Evolutionary conservation across 2,113 vertebrate genomes (phyloP).

Genomic region (Spilogale gracilis): DNA sequence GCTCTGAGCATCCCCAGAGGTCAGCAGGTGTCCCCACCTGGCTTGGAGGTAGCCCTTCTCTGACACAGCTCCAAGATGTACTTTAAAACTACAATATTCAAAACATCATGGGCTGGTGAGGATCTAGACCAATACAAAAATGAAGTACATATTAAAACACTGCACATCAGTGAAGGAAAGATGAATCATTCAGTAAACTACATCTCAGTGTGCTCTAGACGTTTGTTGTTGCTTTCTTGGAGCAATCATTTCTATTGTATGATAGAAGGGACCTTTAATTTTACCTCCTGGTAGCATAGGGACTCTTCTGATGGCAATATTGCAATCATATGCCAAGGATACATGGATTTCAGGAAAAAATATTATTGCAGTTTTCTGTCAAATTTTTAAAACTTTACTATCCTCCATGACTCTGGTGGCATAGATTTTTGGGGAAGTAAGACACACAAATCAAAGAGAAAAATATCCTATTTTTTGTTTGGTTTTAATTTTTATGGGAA

Average conservation of each 20-base stretch:
- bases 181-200: fast-evolving
- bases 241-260: not conserved
- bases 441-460: not conserved
- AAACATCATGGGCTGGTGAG: fast-evolving
- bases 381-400: not conserved
- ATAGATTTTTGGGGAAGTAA: not conserved
- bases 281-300: not conserved
- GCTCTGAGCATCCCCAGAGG: no score
- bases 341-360: no score
- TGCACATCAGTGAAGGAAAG: not conserved
- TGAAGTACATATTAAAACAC: no score
- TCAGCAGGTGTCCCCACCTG: no score
- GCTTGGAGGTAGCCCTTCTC: fast-evolving
- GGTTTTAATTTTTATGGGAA: not conserved
- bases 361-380: not conserved
- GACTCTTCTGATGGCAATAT: not conserved
- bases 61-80: fast-evolving
- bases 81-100: not conserved
- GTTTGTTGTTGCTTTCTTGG: not conserved
- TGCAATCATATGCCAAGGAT: not conserved
- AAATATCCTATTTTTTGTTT: not conserved
- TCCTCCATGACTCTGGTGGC: no score
- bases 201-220: not conserved
- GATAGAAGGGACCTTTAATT: not conserved
- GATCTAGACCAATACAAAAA: not conserved